Percentiles rank a stretch among this genome's conserved stretches.
phyloP scores from a whole-genome alignment of 2,888 invertebrate genomes.

The Argynnis bischoffii region DNA sequence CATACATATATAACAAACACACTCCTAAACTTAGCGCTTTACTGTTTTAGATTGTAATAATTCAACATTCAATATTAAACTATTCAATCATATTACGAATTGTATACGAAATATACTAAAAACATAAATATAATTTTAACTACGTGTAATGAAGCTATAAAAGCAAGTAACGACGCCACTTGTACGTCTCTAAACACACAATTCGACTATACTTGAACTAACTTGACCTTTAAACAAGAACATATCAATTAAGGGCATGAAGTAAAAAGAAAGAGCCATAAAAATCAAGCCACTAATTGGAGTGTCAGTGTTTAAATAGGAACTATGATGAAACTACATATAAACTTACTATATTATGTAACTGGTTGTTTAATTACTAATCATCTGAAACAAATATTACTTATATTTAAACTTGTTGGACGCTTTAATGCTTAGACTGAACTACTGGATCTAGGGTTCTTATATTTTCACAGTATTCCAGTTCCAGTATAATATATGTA shows the following conservation, averaged over 20 bases:
- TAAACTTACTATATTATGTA: neutral
- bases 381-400: too few species aligned
- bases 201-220: constrained; percentile 31
- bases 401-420: too few species aligned
- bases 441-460: too few species aligned
- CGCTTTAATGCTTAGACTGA: too few species aligned
- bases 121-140: neutral
- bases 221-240: constrained; percentile 31
- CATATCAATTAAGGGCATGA: constrained; percentile 31
- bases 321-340: neutral
- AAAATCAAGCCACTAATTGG: constrained; percentile 21
- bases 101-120: neutral
- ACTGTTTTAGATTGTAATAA: too few species aligned
- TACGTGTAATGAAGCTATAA: constrained; percentile 18
- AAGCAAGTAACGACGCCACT: constrained; percentile 18
- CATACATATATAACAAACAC: too few species aligned
- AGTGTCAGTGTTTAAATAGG: constrained; percentile 20
- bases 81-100: neutral
- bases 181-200: constrained; percentile 19
- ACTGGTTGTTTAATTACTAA: too few species aligned
- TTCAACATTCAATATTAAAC: neutral
- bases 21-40: too few species aligned
- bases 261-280: constrained; percentile 25
- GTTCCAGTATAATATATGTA: too few species aligned
- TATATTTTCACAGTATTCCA: neutral